Evolutionary conservation across 1,140 invertebrate species (phyloP).

Genomic region (Leptopilina clavipes): DNA sequence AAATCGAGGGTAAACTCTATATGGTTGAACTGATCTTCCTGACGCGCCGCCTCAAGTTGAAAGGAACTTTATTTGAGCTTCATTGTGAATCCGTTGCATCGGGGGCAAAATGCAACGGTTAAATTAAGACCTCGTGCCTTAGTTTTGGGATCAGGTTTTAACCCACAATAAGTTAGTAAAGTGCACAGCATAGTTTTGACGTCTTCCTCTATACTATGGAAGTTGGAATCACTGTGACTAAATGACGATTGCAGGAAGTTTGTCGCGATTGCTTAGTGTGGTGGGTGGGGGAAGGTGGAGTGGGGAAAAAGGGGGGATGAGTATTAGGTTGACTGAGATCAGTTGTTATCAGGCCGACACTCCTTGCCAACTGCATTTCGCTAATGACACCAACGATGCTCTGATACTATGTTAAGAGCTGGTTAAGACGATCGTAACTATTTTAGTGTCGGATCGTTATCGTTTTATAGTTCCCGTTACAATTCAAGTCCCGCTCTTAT

Average conservation of each 20-base stretch:
- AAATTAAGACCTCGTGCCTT: background rate
- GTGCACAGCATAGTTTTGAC: background rate
- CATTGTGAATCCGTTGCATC: conserved; percentile 7
- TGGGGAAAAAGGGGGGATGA: too few relatives aligned
- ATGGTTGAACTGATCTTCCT: background rate
- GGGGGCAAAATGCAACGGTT: background rate
- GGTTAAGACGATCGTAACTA: conserved; percentile 29
- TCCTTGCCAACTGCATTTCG: conserved; percentile 27
- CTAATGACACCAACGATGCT: background rate
- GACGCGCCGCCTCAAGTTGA: background rate
- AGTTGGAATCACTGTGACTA: conserved; percentile 1
- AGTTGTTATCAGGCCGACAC: background rate
- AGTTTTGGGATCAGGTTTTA: conserved; percentile 3
- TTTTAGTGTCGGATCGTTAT: conserved; percentile 22
- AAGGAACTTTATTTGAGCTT: conserved; percentile 24
- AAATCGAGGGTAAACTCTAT: conserved; percentile 18
- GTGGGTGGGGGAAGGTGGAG: too few relatives aligned
- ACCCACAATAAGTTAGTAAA: conserved; percentile 31
- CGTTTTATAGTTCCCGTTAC: background rate
- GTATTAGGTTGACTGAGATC: background rate
- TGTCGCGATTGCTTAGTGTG: background rate
- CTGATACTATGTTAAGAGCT: conserved; percentile 15
- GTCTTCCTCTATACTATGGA: background rate
- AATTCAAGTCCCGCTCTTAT: background rate
- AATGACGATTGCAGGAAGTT: conserved; percentile 30